Conservation (phyloP, 2,113 vertebrate genomes). For the Nothoprocta pentlandii region DNA sequence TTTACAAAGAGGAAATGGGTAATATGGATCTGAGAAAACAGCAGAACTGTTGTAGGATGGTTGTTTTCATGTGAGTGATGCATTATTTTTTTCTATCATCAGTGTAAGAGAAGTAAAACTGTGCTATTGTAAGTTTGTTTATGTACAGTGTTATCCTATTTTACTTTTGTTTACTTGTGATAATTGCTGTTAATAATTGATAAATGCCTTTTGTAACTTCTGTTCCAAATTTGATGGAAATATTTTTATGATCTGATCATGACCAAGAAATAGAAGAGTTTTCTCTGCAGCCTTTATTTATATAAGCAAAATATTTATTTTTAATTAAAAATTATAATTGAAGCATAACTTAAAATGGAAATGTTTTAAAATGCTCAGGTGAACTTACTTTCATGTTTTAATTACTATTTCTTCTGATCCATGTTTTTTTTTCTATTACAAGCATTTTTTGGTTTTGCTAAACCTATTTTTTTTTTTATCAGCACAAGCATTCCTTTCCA, state of each 20-base stretch:
- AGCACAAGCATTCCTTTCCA: background rate
- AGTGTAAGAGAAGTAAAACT: background rate
- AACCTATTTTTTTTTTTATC: background rate
- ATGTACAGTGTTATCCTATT: background rate
- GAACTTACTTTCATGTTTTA: background rate
- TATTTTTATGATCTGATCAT: background rate
- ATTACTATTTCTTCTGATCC: background rate
- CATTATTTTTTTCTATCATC: background rate
- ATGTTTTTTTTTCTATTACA: background rate
- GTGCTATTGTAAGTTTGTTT: background rate
- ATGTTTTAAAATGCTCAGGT: background rate
- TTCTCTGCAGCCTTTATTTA: background rate
- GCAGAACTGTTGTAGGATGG: background rate
- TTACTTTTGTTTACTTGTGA: background rate
- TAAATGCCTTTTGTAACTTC: background rate
- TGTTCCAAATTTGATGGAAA: background rate
- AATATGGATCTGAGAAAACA: background rate
- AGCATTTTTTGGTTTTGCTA: background rate
- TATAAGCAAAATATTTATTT: background rate
- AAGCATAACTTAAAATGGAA: too few species aligned
- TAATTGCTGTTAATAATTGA: background rate
- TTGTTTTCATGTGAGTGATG: background rate
- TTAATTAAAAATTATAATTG: background rate
- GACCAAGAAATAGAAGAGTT: fast-evolving
- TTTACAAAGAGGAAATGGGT: background rate